Evolutionary conservation across 2,888 invertebrate genomes (phyloP).

Genomic region (Toxonevra muliebris): DNA sequence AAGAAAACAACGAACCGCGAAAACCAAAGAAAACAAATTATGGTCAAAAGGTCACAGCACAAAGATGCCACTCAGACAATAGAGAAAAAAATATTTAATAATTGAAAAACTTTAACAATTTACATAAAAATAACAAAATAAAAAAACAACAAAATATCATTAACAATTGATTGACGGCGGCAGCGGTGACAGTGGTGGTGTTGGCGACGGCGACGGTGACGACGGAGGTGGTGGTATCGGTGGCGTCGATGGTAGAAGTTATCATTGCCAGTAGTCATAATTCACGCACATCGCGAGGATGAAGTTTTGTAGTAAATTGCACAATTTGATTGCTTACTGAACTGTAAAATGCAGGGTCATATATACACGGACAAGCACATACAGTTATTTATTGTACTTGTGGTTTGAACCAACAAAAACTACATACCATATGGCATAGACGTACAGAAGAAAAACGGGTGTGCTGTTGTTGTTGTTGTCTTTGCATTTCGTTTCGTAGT

Average conservation of each 20-base stretch:
- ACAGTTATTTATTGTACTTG: too few species aligned
- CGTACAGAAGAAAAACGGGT: too few species aligned
- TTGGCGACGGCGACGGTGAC: neutral
- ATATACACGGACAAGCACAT: neutral
- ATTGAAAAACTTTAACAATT: neutral
- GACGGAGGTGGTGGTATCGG: too few species aligned
- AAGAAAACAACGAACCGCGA: too few species aligned
- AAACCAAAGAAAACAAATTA: too few species aligned
- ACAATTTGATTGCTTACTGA: slow-evolving; percentile 10
- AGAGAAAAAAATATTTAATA: too few species aligned
- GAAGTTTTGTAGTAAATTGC: neutral
- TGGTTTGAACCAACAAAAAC: too few species aligned
- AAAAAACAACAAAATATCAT: neutral
- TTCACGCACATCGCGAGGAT: neutral
- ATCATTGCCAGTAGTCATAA: neutral
- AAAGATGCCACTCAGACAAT: neutral
- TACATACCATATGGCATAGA: too few species aligned
- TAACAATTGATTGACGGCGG: neutral
- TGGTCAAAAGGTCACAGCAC: too few species aligned
- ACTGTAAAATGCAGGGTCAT: slow-evolving; percentile 9
- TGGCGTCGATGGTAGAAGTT: neutral
- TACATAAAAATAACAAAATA: neutral
- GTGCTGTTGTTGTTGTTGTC: too few species aligned
- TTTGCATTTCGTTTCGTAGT: too few species aligned
- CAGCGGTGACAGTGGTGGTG: neutral